These are phyloP conservation scores for Ifrita kowaldi DNA, from an alignment of 2,113 vertebrate species.

Conservation along the genomic window DNA sequence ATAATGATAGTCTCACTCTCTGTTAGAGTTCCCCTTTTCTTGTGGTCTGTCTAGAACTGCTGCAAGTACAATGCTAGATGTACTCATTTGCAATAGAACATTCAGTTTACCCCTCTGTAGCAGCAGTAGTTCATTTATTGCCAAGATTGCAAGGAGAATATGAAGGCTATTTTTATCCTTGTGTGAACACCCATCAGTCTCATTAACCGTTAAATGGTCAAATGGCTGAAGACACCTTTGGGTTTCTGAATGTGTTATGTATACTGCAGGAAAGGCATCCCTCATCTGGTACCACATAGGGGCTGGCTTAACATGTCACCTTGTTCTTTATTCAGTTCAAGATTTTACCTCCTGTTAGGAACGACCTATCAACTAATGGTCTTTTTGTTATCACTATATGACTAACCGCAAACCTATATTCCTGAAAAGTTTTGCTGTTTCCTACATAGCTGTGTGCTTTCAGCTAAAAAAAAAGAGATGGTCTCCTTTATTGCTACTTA, in stretches of 20 bases:
- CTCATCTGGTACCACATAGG: background rate
- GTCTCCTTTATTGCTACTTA: background rate
- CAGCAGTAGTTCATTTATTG: background rate
- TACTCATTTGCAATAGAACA: background rate
- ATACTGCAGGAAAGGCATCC: background rate
- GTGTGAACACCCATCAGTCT: background rate
- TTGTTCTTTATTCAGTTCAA: background rate
- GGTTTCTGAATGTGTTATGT: background rate
- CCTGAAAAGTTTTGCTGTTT: background rate
- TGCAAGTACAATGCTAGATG: background rate
- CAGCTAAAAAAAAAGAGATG: background rate
- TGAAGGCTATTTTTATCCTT: background rate
- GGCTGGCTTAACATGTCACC: background rate
- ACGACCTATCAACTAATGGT: background rate
- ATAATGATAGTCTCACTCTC: accelerated
- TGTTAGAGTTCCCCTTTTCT: background rate
- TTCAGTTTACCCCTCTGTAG: background rate
- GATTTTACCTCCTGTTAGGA: background rate
- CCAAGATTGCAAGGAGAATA: background rate
- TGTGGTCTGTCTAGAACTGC: background rate
- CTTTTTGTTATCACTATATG: background rate
- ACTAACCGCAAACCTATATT: background rate
- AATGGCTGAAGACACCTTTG: background rate
- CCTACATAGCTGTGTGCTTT: background rate
- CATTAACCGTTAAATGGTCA: background rate